Evolutionary conservation across 1,140 invertebrate genomes (phyloP), one percentile per base, ranked within the genome.

Genomic region (Halictus rubicundus): DNA sequence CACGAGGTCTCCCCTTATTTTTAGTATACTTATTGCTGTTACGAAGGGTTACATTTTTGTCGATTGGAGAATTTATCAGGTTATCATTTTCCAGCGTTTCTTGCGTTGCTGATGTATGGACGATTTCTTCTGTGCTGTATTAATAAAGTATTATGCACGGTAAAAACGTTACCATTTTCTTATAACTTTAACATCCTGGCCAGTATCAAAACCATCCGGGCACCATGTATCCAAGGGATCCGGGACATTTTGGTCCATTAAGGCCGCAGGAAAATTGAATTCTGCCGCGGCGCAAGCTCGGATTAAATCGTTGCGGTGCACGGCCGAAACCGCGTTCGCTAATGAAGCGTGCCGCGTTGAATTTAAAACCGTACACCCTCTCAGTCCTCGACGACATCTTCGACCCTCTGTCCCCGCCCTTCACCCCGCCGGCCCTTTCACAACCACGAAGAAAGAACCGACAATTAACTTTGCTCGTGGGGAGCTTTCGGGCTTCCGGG

Each of bases 271-370:
- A 79, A 88, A 88, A 89, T 82, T 85, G 80, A 89, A 87, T 89
- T 89, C 87, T 83, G 68, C 63, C 70, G 75, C 65, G 52, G 61
- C 78, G 65, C 71, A 54, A 76, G 77, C 81, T 84, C 74, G 86
- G 81, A 88, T 88, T 88, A 87, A 89, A 85, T 87, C 86, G 88
- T 88, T 89, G 78, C 81, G 88, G 82, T 78, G 60, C 68, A 52
- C 81, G 74, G 57, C 49, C 72, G 75, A 84, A 76, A 85, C 83
- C 83, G 66, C 83, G 68, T 74, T 68, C 81, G 69, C 72, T 87
- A 88, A 88, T 85, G 84, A 87, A 88, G 82, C 81, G 75, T 69
- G 82, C 86, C 57, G 63, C 78, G 65, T 72, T 86, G 80, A 88
- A 88, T 86, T 85, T 84, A 85, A 87, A 88, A 85, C 75, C 54